Evolutionary conservation across 2,888 invertebrate species (phyloP), one percentile per base, ranked within the genome.

Genomic region (Salpingus planirostris): DNA sequence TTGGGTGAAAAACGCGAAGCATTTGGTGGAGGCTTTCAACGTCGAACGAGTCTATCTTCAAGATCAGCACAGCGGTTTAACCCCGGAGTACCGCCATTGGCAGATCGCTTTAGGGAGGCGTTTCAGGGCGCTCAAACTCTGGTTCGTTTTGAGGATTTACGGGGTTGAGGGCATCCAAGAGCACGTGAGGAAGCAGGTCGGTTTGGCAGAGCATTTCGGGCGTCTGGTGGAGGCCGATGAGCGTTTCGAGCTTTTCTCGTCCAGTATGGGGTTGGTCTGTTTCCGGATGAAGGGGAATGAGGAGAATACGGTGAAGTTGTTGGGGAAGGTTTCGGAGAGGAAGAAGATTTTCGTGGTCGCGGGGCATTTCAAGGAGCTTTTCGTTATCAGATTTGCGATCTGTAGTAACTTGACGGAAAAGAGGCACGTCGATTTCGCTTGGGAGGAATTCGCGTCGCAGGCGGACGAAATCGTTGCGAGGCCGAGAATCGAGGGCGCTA

Each of bases 1-100:
- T 75, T 88, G 88, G 88, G 78, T 96, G 1, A 82, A 80, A 54
- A 79, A 95, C 59, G 76, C 86, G 2, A 78, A 77, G 49, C 75
- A 82, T 47, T 69, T 97, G 30, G 80, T 88, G 1, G 81, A 88
- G 41, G 86, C 93, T 0, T 87, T 97, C 57, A 88, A 84, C 44
- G 91, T 98, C 0, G 91, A 96, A 53, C 79, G 96, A 41, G 79
- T 93, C 33, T 98, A 98, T 57, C 68, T 98, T 32, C 75, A 81
- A 44, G 84, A 89, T 55, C 75, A 80, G 49, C 76, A 78, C 33
- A 68, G 76, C 42, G 74, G 74, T 2, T 59, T 71, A 21, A 70
- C 74, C 5, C 76, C 76, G 11, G 74, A 72, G 42, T 76, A 76
- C 40, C 67, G 90, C 69, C 85, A 91, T 54, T 90, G 88, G 89